Evolutionary conservation across 1,140 invertebrate species (phyloP).

Genomic region (Ostrea edulis): DNA sequence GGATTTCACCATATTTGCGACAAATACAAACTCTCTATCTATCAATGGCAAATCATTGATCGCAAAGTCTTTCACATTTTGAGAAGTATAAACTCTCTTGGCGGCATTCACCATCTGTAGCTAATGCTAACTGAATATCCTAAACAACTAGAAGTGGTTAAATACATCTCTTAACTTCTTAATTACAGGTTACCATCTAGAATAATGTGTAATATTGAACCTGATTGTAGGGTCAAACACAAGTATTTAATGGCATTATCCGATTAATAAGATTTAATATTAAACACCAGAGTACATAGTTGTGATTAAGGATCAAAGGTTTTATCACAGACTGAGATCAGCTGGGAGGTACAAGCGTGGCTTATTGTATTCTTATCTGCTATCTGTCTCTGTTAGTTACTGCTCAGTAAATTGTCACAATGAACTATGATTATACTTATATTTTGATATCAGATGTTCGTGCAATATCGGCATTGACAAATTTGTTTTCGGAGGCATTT

Average conservation of each 20-base stretch:
- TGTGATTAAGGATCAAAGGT: constrained; percentile 44
- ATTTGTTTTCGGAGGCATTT: constrained; percentile 1
- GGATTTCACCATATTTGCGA: constrained; percentile 38
- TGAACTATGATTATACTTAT: background rate
- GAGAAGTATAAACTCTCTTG: background rate
- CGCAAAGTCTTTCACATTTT: constrained; percentile 29
- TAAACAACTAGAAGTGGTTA: background rate
- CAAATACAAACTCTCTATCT: constrained; percentile 38
- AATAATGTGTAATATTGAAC: constrained; percentile 23
- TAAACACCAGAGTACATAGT: constrained; percentile 27
- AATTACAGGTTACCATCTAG: background rate
- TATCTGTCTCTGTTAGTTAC: constrained; percentile 38
- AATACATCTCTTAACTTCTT: constrained; percentile 9
- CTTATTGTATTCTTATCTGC: background rate
- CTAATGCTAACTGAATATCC: background rate
- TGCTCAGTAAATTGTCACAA: background rate
- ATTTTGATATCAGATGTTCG: background rate
- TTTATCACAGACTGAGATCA: constrained; percentile 16
- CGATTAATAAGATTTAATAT: constrained; percentile 38
- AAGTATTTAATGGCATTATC: constrained; percentile 41
- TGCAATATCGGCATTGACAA: background rate
- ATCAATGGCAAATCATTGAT: constrained; percentile 38
- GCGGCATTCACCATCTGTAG: background rate
- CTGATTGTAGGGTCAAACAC: constrained; percentile 12
- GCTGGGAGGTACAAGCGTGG: constrained; percentile 17